Base-by-base conservation (phyloP, 1,140 invertebrate genomes). In the Arion vulgaris region DNA sequence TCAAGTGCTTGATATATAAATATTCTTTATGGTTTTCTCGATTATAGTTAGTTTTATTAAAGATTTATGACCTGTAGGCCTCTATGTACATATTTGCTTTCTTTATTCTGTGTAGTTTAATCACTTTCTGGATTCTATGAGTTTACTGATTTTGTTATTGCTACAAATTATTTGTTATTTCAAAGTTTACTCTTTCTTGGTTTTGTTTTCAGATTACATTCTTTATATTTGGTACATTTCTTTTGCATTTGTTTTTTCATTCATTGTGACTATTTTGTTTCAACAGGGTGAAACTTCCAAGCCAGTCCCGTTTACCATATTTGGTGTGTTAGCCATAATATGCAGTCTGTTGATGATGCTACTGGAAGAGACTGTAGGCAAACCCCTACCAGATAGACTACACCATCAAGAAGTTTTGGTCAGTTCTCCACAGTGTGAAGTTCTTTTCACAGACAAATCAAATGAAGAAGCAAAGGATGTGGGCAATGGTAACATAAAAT, bases 221-320 rank as follows among this genome's bases (percentile, higher is more conserved):
- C n/a, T n/a, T n/a, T n/a, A n/a, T n/a, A n/a, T n/a, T n/a, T n/a
- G n/a, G n/a, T n/a, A n/a, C n/a, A n/a, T n/a, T n/a, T n/a, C n/a
- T n/a, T n/a, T n/a, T n/a, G n/a, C n/a, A n/a, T n/a, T n/a, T 45
- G 5, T 45, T 45, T 23, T 57, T 57, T 57, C 9, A 15, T 23
- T 57, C 53, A 57, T 57, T 45, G 41, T 15, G 15, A 7, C 15
- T 57, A 11, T 57, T 15, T 19, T n/a, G 26, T 19, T 23, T 57
- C 17, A 4, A 66, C 82, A 87, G 86, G 83, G 84, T 51, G 73
- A 83, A 23, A 62, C 38, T 11, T 73, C 49, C n/a, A 83, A 80
- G 66, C 75, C 79, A 11, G 45, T 88, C 26, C 87, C 87, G 41
- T 88, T 86, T 69, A 79, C 83, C 34, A 80, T 88, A 69, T 88